Evolutionary conservation across 2,888 invertebrate species (phyloP).

Genomic region (Lycophotia porphyrea): DNA sequence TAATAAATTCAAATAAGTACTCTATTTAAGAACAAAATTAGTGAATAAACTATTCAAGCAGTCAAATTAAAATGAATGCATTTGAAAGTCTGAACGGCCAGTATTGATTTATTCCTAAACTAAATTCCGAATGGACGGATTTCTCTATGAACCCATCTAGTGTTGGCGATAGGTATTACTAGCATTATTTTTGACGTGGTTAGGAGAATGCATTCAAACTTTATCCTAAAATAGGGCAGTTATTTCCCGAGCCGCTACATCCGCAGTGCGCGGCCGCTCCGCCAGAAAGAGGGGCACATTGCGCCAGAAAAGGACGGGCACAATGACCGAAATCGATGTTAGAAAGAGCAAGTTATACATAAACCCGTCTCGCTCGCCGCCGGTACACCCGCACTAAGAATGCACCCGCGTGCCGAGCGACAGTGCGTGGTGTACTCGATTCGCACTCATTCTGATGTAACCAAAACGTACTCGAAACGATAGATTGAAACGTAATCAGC

Average conservation of each 20-base stretch:
- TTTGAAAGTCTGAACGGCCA: background rate
- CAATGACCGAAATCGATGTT: conserved; percentile 86
- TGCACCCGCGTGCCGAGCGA: conserved; percentile 76
- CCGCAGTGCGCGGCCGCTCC: conserved; percentile 80
- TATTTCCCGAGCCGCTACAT: conserved; percentile 75
- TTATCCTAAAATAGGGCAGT: conserved; percentile 80
- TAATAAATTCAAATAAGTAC: conserved; percentile 4
- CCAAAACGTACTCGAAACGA: conserved; percentile 59
- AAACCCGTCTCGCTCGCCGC: conserved; percentile 73
- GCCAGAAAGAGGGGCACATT: conserved; percentile 76
- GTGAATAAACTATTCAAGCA: background rate
- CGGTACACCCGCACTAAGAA: conserved; percentile 82
- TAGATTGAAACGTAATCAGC: conserved; percentile 40
- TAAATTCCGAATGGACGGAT: background rate
- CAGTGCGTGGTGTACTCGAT: conserved; percentile 73
- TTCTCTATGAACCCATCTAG: conserved; percentile 13
- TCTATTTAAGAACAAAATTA: conserved; percentile 1
- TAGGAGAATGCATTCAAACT: conserved; percentile 70
- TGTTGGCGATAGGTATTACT: conserved; percentile 15
- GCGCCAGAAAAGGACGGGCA: conserved; percentile 76
- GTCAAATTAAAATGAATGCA: background rate
- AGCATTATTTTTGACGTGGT: conserved; percentile 66
- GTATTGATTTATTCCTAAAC: conserved; percentile 30
- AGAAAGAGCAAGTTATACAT: conserved; percentile 64
- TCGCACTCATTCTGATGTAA: conserved; percentile 73